These are phyloP conservation scores for Platysteira castanea DNA, from an alignment of 2,113 vertebrate species.

Conservation along the genomic window DNA sequence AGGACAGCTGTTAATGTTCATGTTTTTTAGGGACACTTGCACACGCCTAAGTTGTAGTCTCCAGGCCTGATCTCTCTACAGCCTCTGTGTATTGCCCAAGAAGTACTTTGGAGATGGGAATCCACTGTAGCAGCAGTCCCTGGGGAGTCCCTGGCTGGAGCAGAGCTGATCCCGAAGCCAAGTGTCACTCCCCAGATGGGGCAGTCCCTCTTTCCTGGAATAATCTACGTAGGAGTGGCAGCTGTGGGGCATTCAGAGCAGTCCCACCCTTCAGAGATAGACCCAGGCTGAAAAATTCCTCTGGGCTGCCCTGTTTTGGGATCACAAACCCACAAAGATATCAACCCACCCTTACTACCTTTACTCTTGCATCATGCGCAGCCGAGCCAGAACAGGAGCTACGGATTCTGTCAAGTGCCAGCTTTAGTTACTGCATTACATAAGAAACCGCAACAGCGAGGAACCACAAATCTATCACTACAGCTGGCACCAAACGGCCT, in stretches of 20 bases:
- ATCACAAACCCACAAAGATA: not conserved
- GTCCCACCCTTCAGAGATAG: not conserved
- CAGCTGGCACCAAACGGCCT: constrained; percentile 21
- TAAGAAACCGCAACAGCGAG: constrained; percentile 45
- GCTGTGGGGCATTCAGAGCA: not conserved
- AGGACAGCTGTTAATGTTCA: not conserved
- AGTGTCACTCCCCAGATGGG: not conserved
- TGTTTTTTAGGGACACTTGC: not conserved
- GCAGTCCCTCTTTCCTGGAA: not conserved
- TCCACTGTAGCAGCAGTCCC: not conserved
- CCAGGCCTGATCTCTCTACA: not conserved
- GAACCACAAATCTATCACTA: constrained; percentile 52
- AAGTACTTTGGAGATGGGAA: not conserved
- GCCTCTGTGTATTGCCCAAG: not conserved
- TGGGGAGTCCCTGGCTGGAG: not conserved
- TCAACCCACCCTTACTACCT: not conserved
- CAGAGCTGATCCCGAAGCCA: not conserved
- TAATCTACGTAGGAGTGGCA: not conserved
- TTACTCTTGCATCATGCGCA: constrained; percentile 18
- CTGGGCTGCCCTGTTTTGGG: not conserved
- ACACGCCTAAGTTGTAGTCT: not conserved
- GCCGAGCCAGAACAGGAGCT: constrained; percentile 48
- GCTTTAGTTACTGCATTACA: constrained; percentile 24
- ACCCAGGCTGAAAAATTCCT: not conserved
- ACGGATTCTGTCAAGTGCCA: constrained; percentile 3